These are phyloP conservation scores for Nomada lathburiana DNA, from an alignment of 2,888 invertebrate species.

Conservation along the genomic window DNA sequence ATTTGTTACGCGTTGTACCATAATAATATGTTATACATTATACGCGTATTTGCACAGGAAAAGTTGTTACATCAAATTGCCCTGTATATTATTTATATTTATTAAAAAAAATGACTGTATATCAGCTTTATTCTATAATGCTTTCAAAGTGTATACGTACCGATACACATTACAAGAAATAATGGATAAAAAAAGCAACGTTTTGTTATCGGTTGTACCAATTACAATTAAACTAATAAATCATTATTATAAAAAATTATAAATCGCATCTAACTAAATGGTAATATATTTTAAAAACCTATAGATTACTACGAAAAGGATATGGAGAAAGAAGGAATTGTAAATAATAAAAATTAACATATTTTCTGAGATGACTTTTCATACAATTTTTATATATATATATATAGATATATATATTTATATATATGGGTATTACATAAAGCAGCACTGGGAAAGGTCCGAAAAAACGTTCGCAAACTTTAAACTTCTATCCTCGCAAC, in stretches of 20 bases:
- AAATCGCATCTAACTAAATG: constrained; percentile 23
- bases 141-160: constrained; percentile 57
- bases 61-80: constrained; percentile 66
- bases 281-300: neutral
- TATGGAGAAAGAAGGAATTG: constrained; percentile 1
- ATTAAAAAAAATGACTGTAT: constrained; percentile 71
- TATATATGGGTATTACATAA: constrained; percentile 82
- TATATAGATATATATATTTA: constrained; percentile 63
- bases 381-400: constrained; percentile 68
- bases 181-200: constrained; percentile 38
- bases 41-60: constrained; percentile 38
- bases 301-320: neutral
- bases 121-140: constrained; percentile 70
- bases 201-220: constrained; percentile 73
- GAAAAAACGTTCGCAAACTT: constrained; percentile 78
- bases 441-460: constrained; percentile 80
- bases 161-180: constrained; percentile 39
- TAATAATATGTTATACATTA: constrained; percentile 43
- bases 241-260: constrained; percentile 74
- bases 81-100: constrained; percentile 74
- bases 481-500: constrained; percentile 73
- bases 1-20: constrained; percentile 39
- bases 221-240: constrained; percentile 73
- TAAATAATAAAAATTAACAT: constrained; percentile 27
- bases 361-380: constrained; percentile 60